Base-by-base conservation (phyloP, 92 coral and sea anemone species). In the Metridium senile region DNA sequence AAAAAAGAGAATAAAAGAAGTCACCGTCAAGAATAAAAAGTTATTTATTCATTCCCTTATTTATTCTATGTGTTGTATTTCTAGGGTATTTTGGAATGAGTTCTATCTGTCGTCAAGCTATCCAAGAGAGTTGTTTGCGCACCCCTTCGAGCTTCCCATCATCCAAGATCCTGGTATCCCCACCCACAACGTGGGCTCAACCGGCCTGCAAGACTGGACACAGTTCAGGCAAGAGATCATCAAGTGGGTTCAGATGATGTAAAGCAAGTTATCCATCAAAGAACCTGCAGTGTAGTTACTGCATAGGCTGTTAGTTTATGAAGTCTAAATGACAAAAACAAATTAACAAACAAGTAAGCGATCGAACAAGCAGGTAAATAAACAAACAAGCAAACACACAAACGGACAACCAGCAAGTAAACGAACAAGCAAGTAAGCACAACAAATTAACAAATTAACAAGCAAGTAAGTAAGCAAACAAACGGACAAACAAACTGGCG, bases 91-190 rank as follows among this genome's bases (percentile, higher is more conserved):
- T 75, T 96, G 99, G 99, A 93, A 96, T 61, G 97, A 94, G 63
- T 89, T 80, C 74, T 96, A 96, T 87, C 87, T 93, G 63, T 83
- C 96, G 21, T 89, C 93, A 0, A 93, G 91, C 58, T 92, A 85
- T 74, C 97, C 96, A 62, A 75, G 84, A 27, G 96, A 96, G 56
- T 75, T 82, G 65, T 84, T 85, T 68, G 90, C 93, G 46, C 86
- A 84, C 26, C 85, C 78, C 35, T 96, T 96, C 69, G 67, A 84
- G 28, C 74, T 80, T 49, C 99, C 99, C 0, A 75, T 96, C 27
- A 84, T 96, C 76, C 99, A 96, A 81, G 99, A 96, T 82, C 99
- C 99, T 21, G 99, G 97, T 20, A 86, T 96, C 27, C 99, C 99
- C n/a, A 81, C 99, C 13, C 99, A 96, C 80, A 96, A 96, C 75